Percentiles rank a stretch among this genome's conserved stretches.
These are phyloP conservation scores for Decapterus maruadsi DNA, from an alignment of 2,797 vertebrate genomes.

Conservation along the genomic window DNA sequence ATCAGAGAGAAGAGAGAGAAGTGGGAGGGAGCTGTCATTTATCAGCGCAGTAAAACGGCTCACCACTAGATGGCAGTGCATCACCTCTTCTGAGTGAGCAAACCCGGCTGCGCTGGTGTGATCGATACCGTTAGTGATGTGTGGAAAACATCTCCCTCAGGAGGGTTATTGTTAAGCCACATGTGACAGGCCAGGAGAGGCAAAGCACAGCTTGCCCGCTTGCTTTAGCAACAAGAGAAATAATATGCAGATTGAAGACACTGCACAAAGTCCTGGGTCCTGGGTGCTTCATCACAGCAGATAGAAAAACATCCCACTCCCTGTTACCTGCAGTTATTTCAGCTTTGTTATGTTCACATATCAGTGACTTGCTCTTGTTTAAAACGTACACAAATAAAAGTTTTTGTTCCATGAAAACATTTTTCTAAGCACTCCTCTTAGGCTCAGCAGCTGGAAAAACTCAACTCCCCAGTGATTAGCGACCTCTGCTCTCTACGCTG, in stretches of 20 bases:
- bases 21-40: not conserved
- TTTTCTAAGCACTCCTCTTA: slow-evolving; percentile 45
- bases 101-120: not conserved
- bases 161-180: slow-evolving; percentile 7
- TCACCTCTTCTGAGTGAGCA: slow-evolving; percentile 46
- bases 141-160: slow-evolving; percentile 23
- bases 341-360: slow-evolving; percentile 33
- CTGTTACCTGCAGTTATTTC: slow-evolving; percentile 29
- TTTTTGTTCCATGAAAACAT: slow-evolving; percentile 58
- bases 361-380: not conserved
- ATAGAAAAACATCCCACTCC: slow-evolving; percentile 10
- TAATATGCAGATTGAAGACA: not conserved
- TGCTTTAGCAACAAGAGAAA: slow-evolving; percentile 13
- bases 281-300: not conserved
- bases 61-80: slow-evolving; percentile 80
- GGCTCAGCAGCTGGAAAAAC: slow-evolving; percentile 61
- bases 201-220: not conserved
- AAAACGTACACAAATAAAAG: slow-evolving; percentile 26
- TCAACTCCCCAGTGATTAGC: not conserved
- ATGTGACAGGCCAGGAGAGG: not conserved
- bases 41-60: slow-evolving; percentile 7
- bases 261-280: not conserved
- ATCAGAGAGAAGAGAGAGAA: not conserved
- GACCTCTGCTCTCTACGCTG: slow-evolving; percentile 44
- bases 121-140: slow-evolving; percentile 34